Evolutionary conservation across 2,113 vertebrate species (phyloP), one percentile per base, ranked within the genome.

Genomic region (Etheostoma spectabile): DNA sequence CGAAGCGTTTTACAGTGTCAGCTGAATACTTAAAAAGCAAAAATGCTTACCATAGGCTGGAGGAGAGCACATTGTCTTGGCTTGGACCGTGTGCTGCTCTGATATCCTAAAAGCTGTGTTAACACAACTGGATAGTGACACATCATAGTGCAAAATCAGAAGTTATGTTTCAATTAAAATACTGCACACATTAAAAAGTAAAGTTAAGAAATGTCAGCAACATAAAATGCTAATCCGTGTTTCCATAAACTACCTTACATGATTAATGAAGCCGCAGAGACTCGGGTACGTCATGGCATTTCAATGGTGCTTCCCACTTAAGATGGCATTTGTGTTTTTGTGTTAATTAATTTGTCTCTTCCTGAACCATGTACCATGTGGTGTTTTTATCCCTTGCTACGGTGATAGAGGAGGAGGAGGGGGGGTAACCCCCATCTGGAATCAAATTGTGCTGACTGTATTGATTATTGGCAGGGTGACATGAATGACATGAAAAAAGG

Each of bases 11-110:
- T 14, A 80, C 74, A 15, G 65, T 24, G 65, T 81, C 79, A 85
- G 88, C 82, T 51, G 63, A 82, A 82, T 38, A 22, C 60, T 57
- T 62, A 57, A 64, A 79, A 80, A 85, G 75, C 61, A 62, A 68
- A 78, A 77, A n/a, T 70, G 72, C 88, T 83, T 48, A 73, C 0
- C 52, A 33, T 55, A 60, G 77, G 74, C 73, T 65, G n/a, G 15
- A 72, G 55, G 6, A 10, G 19, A 52, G 49, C 33, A 45, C 46
- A 27, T 51, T n/a, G 46, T 33, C 71, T 60, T 30, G 27, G 55
- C 60, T 52, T 42, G 15, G 22, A 30, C n/a, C 49, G 18, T 6
- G 18, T 8, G 55, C 24, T 53, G 75, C 21, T 57, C 35, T 30
- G 24, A 27, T 69, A 66, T 10, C 15, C 56, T 18, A n/a, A 71